Evolutionary conservation across 2,113 vertebrate species (phyloP).

Genomic region (Ammodytes dubius): DNA sequence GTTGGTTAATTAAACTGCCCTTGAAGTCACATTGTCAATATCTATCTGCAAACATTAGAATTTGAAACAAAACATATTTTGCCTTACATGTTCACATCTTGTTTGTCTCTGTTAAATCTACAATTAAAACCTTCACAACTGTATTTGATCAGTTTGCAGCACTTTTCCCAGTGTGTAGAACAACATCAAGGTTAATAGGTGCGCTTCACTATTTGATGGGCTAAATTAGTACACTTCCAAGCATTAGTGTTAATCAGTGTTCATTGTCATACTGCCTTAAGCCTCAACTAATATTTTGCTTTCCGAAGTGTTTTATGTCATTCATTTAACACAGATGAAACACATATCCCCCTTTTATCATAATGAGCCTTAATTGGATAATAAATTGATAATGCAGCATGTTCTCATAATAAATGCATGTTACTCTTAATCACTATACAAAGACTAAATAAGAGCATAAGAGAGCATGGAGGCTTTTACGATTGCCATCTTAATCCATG

Average conservation of each 20-base stretch:
- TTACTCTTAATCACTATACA: neutral
- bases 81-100: neutral
- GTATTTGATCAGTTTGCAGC: neutral
- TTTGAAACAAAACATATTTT: neutral
- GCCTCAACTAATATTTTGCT: slow-evolving; percentile 2
- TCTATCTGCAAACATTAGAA: neutral
- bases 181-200: neutral
- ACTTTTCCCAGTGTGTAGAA: neutral
- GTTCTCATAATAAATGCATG: neutral
- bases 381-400: neutral
- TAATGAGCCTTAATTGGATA: slow-evolving; percentile 3
- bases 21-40: neutral
- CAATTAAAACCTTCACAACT: neutral
- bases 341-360: neutral
- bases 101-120: neutral
- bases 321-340: neutral
- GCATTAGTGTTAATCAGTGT: neutral
- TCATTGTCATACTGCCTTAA: slow-evolving; percentile 1
- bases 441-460: neutral
- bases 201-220: neutral
- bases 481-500: neutral
- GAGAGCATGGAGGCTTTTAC: neutral
- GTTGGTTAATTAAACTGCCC: too few relatives aligned
- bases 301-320: neutral
- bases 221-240: neutral